A percentile compares a stretch with the other conserved stretches of the same genome.
These are phyloP conservation scores for Menura novaehollandiae DNA, from an alignment of 2,113 vertebrate genomes.

Conservation along the genomic window DNA sequence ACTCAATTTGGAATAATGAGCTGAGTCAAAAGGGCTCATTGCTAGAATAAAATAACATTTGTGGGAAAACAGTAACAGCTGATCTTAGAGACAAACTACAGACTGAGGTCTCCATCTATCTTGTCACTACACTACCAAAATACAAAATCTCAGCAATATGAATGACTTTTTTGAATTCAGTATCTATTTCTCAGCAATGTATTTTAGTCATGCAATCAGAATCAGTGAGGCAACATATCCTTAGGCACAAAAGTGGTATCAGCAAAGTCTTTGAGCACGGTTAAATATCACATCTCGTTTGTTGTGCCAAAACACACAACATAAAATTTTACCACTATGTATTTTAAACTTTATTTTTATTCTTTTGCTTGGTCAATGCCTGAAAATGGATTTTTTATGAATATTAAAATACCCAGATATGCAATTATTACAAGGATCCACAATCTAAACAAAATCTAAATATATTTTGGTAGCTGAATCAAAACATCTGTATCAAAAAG, in stretches of 20 bases:
- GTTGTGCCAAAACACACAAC: background rate
- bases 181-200: background rate
- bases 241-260: background rate
- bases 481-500: background rate
- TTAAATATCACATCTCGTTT: background rate
- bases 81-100: background rate
- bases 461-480: background rate
- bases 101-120: background rate
- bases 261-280: background rate
- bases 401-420: background rate
- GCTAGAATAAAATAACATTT: background rate
- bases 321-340: background rate
- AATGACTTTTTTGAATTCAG: background rate
- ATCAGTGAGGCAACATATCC: background rate
- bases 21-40: background rate
- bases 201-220: background rate
- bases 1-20: background rate
- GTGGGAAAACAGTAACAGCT: background rate
- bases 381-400: background rate
- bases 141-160: background rate
- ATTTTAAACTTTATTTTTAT: background rate
- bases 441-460: background rate
- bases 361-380: background rate
- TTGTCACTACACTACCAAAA: background rate
- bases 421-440: background rate